A percentile compares a stretch with the other conserved stretches of the same genome.
Conservation (phyloP, 2,113 vertebrate genomes). For the Anthoscopus minutus region DNA sequence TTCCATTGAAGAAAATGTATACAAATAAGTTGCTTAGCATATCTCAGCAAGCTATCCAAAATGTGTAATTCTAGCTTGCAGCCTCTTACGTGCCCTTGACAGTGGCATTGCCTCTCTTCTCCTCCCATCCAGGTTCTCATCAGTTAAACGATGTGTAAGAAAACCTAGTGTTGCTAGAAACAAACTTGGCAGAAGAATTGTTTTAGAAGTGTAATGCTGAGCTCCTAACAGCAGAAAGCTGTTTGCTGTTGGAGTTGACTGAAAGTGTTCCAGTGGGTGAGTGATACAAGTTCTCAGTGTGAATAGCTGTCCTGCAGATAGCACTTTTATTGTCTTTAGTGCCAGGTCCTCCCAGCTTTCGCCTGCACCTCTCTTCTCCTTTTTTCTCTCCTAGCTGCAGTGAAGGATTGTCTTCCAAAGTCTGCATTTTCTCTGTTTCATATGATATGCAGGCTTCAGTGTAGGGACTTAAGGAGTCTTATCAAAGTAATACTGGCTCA, state of each 20-base stretch:
- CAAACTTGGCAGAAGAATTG: not conserved
- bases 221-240: not conserved
- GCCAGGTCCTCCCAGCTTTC: not conserved
- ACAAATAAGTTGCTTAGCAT: not conserved
- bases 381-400: not conserved
- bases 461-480: constrained; percentile 49
- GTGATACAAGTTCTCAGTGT: not conserved
- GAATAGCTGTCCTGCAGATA: not conserved
- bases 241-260: not conserved
- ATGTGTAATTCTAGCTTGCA: not conserved
- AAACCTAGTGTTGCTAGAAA: not conserved
- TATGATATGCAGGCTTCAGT: not conserved
- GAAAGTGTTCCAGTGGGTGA: not conserved
- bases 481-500: constrained; percentile 62
- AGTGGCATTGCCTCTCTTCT: not conserved
- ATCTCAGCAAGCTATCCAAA: not conserved
- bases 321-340: not conserved
- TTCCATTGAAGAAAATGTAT: not conserved
- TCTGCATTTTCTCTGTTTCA: not conserved
- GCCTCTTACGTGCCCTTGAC: not conserved
- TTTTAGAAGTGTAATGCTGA: constrained; percentile 1
- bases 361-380: not conserved
- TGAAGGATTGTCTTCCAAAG: not conserved
- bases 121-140: not conserved
- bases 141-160: not conserved